Evolutionary conservation across 1,140 invertebrate genomes (phyloP), one percentile per base, ranked within the genome.

Genomic region (Pogonomyrmex barbatus): DNA sequence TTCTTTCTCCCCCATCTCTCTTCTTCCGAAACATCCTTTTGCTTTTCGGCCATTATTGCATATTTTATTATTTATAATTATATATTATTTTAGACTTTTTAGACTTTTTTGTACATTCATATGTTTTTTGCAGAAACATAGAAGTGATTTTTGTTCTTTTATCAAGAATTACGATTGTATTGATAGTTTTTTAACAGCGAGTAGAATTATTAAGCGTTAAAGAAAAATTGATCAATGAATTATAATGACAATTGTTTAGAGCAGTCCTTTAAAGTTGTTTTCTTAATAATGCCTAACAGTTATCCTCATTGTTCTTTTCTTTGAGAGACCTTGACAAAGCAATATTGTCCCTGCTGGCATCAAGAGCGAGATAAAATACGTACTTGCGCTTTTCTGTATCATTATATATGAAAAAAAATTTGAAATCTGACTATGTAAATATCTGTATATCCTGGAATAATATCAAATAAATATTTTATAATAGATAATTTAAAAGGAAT

Each of bases 311-410:
- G 83, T 88, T 86, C 62, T 83, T 82, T 81, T 56, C 75, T 60
- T 5, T 39, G 62, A 68, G 70, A 78, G 79, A 86, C 58, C 76
- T 90, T 88, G 87, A 88, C 86, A 83, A 76, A 77, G 84, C 62
- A 78, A 70, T 81, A 81, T 14, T 9, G 8, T 82, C 14, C 54
- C 24, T 24, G 17, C 42, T 58, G 45, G 1, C 39, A 39, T 4
- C 17, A 39, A 17, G 30, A 71, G 17, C n/a, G 17, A 39, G 14
- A 30, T 4, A 68, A 6, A 12, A n/a, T 24, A 0, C 10, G 33
- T 4, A 58, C 10, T 70, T 58, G n/a, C 39, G 52, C 39, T 71
- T 56, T 82, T 71, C 24, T 67, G 30, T 2, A 47, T 4, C 5
- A 45, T 54, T 67, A 68, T 4, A 5, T 10, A 36, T 12, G 30